Evolutionary conservation across 2,888 invertebrate species (phyloP).

Genomic region (Stenurella melanura): DNA sequence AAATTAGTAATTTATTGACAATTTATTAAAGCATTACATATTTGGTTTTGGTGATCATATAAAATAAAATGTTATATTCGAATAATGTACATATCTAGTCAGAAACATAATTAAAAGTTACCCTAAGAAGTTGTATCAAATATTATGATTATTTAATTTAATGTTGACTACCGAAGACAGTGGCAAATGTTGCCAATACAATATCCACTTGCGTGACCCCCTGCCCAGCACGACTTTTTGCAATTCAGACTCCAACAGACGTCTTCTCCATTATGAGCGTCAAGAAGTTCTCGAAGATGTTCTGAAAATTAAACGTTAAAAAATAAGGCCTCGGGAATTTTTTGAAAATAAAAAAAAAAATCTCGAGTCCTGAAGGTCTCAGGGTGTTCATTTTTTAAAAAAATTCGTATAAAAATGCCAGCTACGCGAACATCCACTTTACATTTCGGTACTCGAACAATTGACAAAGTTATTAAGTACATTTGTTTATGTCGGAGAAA

Average conservation of each 20-base stretch:
- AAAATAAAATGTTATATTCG: background rate
- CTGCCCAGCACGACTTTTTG: constrained; percentile 24
- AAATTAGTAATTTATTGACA: background rate
- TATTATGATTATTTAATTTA: background rate
- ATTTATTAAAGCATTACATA: background rate
- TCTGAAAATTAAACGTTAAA: constrained; percentile 37
- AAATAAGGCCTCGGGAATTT: no score
- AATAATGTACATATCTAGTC: background rate
- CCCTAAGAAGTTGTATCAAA: background rate
- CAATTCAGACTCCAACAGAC: constrained; percentile 28
- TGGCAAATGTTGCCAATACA: constrained; percentile 26
- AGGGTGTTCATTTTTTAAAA: no score
- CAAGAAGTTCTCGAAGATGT: constrained; percentile 23
- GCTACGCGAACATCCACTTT: no score
- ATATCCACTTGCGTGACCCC: constrained; percentile 35
- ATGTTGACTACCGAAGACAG: constrained; percentile 12
- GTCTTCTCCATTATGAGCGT: constrained; percentile 12
- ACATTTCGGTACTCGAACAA: no score
- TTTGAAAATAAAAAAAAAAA: no score
- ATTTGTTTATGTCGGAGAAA: no score
- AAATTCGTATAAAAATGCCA: no score
- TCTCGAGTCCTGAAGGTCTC: no score
- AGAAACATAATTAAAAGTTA: background rate
- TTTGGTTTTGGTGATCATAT: background rate
- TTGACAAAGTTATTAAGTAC: no score